phyloP scores from a whole-genome alignment of 1,140 invertebrate species.

The Leptestheria dahalacensis region DNA sequence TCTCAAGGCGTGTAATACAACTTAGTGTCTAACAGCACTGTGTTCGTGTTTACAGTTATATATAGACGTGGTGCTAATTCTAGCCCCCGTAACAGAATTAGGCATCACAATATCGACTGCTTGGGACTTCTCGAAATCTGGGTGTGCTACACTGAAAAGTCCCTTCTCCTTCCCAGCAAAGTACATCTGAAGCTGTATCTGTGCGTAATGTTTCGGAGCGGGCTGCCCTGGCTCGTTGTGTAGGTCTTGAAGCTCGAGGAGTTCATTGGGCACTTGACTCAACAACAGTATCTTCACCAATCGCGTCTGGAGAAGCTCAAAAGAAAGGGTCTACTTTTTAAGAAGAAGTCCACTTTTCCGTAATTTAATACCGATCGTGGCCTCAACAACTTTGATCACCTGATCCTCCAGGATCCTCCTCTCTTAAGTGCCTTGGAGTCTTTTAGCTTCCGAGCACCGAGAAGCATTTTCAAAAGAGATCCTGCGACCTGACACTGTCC shows the following conservation, averaged over 20 bases:
- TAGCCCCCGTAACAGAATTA: not conserved
- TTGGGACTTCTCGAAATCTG: conserved; percentile 20
- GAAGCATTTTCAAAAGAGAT: not conserved
- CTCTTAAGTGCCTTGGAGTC: not conserved
- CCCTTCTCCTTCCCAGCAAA: conserved; percentile 19
- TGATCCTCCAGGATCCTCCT: not conserved
- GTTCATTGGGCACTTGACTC: conserved; percentile 25
- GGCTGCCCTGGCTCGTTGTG: conserved; percentile 14
- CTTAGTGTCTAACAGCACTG: too few relatives aligned
- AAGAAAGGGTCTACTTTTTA: conserved; percentile 20
- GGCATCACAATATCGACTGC: conserved; percentile 16
- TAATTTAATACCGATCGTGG: not conserved
- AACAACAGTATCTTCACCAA: conserved; percentile 21
- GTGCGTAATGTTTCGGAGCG: conserved; percentile 20
- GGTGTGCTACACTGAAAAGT: conserved; percentile 22
- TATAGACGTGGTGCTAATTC: too few relatives aligned
- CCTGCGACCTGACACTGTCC: conserved; percentile 20
- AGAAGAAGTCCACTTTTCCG: conserved; percentile 20
- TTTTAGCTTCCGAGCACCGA: not conserved
- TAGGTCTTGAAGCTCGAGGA: conserved; percentile 19
- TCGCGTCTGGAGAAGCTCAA: conserved; percentile 27
- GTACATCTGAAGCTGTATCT: conserved; percentile 26
- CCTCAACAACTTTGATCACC: not conserved
- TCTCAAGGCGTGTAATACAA: too few relatives aligned
- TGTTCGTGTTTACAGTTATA: too few relatives aligned